These are phyloP conservation scores for Tonatia bakeri DNA, from an alignment of 2,113 vertebrate genomes.

Conservation along the genomic window DNA sequence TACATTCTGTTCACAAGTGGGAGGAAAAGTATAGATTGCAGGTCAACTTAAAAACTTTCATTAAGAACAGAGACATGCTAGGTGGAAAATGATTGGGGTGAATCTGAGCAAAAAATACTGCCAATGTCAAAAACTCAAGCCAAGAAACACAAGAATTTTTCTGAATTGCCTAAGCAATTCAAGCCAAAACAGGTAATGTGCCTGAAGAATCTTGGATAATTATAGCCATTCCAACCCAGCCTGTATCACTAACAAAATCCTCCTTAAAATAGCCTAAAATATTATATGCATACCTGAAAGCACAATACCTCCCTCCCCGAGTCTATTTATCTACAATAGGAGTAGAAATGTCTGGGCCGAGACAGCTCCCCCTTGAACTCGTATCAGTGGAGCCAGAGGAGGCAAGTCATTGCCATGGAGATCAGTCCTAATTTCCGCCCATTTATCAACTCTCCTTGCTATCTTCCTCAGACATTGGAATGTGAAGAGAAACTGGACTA, in stretches of 20 bases:
- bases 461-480: constrained; percentile 37
- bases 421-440: constrained; percentile 51
- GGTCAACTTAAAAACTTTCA: background rate
- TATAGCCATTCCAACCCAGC: constrained; percentile 2
- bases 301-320: background rate
- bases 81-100: background rate
- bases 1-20: background rate
- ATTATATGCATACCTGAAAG: background rate
- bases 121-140: constrained; percentile 2
- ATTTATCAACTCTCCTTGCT: constrained; percentile 53
- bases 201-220: constrained; percentile 36
- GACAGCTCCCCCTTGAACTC: constrained; percentile 25
- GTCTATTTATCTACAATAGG: constrained; percentile 28
- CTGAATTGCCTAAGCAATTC: constrained; percentile 25
- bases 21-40: background rate
- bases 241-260: constrained; percentile 1
- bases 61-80: background rate
- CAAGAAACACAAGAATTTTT: constrained; percentile 36
- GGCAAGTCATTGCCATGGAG: constrained; percentile 50
- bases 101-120: background rate
- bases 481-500: background rate
- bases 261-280: background rate
- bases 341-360: background rate
- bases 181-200: constrained; percentile 42
- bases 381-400: background rate